Conservation (phyloP, 2,797 vertebrate species). For the Xenopus petersii region DNA sequence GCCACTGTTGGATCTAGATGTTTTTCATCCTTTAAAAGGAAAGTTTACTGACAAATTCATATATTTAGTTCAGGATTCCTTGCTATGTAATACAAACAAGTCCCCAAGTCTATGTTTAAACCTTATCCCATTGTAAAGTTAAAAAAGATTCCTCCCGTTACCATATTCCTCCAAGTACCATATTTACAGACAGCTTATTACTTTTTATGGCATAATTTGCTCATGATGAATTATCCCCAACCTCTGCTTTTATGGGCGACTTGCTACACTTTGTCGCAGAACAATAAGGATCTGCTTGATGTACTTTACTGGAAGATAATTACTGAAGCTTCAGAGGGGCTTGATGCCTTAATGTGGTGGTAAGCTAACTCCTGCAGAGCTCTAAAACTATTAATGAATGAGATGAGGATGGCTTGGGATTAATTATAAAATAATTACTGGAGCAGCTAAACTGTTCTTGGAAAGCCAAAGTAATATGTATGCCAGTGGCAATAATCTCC, state of each 20-base stretch:
- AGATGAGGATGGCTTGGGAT: constrained; percentile 16
- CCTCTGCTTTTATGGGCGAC: constrained; percentile 12
- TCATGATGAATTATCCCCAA: constrained; percentile 29
- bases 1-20: background rate
- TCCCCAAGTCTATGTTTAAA: too few relatives aligned
- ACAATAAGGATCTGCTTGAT: constrained; percentile 24
- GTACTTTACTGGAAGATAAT: constrained; percentile 32
- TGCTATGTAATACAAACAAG: too few relatives aligned
- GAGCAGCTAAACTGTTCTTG: constrained; percentile 3
- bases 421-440: constrained; percentile 36
- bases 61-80: too few relatives aligned
- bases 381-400: constrained; percentile 25
- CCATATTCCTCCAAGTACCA: constrained; percentile 2
- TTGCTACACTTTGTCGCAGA: constrained; percentile 18
- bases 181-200: background rate
- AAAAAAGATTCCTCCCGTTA: too few relatives aligned
- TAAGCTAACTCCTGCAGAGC: constrained; percentile 33
- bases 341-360: constrained; percentile 27
- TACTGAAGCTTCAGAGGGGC: background rate
- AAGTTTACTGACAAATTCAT: too few relatives aligned
- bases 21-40: too few relatives aligned
- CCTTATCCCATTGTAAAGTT: too few relatives aligned
- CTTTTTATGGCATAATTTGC: constrained; percentile 24
- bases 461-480: constrained; percentile 17
- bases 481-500: constrained; percentile 22